Percentiles rank a stretch among this genome's conserved stretches.
phyloP scores from a whole-genome alignment of 2,797 vertebrate species.

The Chelidonichthys spinosus region DNA sequence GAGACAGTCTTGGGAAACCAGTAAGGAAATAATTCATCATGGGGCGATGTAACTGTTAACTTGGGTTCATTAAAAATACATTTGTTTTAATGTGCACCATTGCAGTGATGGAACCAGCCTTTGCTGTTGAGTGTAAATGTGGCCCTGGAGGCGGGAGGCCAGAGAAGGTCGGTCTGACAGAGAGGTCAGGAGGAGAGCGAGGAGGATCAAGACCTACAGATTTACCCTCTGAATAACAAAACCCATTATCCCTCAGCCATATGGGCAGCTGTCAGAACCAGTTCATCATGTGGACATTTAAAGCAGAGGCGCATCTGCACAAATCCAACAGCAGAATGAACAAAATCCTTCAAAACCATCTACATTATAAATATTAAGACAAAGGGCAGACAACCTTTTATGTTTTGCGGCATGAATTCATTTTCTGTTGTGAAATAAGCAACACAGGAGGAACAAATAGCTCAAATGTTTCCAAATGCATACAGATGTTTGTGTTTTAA shows the following conservation, averaged over 20 bases:
- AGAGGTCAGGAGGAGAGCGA: conserved; percentile 4
- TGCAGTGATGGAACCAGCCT: not conserved
- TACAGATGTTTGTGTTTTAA: not conserved
- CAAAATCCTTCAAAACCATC: not conserved
- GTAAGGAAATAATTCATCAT: not conserved
- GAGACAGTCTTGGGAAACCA: not conserved
- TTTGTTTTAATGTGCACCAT: not conserved
- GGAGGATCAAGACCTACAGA: conserved; percentile 14
- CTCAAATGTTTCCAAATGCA: not conserved
- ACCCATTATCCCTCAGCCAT: conserved; percentile 5
- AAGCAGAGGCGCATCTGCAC: not conserved
- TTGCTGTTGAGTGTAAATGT: not conserved
- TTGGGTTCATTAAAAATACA: too few species aligned
- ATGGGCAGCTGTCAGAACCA: conserved; percentile 23
- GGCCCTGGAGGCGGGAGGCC: not conserved
- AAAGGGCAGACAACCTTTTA: not conserved
- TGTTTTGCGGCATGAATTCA: not conserved
- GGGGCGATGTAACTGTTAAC: fast-evolving
- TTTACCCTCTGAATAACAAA: conserved; percentile 22
- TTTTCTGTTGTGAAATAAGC: not conserved
- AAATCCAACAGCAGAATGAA: conserved; percentile 3
- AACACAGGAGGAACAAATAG: not conserved
- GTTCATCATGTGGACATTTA: conserved; percentile 24
- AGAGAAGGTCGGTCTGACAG: conserved; percentile 25
- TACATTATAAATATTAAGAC: not conserved